Conservation (phyloP, 2,888 invertebrate genomes). For the Pyralis farinalis region DNA sequence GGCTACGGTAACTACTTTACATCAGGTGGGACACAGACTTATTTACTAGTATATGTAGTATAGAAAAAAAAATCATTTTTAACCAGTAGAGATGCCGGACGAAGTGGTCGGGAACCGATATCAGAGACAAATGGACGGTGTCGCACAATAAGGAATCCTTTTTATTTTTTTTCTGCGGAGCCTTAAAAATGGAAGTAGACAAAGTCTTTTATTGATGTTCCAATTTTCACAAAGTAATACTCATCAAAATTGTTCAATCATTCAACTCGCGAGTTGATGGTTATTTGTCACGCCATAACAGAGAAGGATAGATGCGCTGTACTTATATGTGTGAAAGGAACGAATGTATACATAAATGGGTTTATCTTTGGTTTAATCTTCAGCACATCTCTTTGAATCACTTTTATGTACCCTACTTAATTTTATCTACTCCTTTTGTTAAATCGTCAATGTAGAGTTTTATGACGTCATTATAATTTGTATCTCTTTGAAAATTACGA, state of each 20-base stretch:
- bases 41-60: too few species aligned
- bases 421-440: slow-evolving; percentile 6
- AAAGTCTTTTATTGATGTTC: neutral
- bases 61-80: too few species aligned
- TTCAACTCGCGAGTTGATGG: slow-evolving; percentile 33
- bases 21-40: too few species aligned
- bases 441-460: neutral
- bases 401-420: slow-evolving; percentile 11
- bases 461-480: too few species aligned
- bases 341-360: slow-evolving; percentile 27
- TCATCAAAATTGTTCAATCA: slow-evolving; percentile 50
- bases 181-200: too few species aligned
- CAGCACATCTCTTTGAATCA: slow-evolving; percentile 18
- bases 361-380: slow-evolving; percentile 32
- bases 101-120: too few species aligned
- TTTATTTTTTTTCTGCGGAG: too few species aligned
- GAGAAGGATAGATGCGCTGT: slow-evolving; percentile 23
- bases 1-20: too few species aligned
- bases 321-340: slow-evolving; percentile 25
- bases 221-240: slow-evolving; percentile 31
- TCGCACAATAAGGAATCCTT: too few species aligned
- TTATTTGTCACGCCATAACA: slow-evolving; percentile 46
- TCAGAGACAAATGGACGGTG: too few species aligned
- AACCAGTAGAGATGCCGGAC: too few species aligned
- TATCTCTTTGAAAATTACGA: too few species aligned